Conservation (phyloP, 2,888 invertebrate genomes). For the Agrilus biguttatus region DNA sequence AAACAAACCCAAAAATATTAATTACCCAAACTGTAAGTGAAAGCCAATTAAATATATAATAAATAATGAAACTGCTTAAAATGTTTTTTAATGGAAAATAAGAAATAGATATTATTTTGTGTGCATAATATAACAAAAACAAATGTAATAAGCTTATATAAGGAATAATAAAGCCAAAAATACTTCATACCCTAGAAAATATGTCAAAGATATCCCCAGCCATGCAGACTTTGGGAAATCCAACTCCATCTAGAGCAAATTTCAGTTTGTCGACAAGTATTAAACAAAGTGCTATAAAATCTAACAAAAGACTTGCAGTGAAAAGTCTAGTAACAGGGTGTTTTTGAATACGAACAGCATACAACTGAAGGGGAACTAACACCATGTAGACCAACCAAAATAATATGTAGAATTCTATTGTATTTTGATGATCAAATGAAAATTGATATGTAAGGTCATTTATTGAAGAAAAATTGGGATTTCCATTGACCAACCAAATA, state of each 20-base stretch:
- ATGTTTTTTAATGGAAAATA: no score
- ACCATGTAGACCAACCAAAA: conserved; percentile 75
- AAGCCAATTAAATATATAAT: conserved; percentile 1
- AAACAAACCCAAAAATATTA: conserved; percentile 13
- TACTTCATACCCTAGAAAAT: conserved; percentile 61
- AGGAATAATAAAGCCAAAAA: background rate
- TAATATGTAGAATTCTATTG: conserved; percentile 76
- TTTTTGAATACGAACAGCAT: conserved; percentile 76
- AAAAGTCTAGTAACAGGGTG: conserved; percentile 86
- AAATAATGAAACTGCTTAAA: no score
- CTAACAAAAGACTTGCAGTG: conserved; percentile 72
- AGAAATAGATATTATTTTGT: no score
- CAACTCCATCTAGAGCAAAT: conserved; percentile 83
- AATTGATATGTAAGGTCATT: conserved; percentile 89
- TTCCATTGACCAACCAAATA: conserved; percentile 92
- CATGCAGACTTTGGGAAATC: conserved; percentile 65
- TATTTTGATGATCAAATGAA: conserved; percentile 90
- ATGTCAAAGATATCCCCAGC: conserved; percentile 88
- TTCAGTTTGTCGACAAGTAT: conserved; percentile 80
- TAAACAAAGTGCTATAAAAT: conserved; percentile 72
- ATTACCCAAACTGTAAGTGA: background rate
- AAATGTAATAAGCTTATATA: background rate
- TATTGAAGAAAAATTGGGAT: conserved; percentile 75
- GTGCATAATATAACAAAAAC: no score
- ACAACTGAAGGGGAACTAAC: conserved; percentile 77